phyloP scores from a whole-genome alignment of 30 jellyfish, hydroid and myxozoan species.

The Kudoa iwatai region DNA sequence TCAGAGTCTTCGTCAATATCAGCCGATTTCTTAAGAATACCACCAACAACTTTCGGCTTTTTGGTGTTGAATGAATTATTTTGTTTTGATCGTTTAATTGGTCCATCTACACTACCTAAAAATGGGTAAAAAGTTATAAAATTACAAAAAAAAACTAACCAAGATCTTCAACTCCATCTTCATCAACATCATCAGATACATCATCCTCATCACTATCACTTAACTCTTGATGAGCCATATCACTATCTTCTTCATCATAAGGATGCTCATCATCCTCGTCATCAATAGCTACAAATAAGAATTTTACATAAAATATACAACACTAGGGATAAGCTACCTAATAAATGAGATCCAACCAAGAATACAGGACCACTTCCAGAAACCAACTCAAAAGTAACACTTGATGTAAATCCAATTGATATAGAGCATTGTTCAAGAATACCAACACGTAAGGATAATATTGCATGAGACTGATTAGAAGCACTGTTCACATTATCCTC shows the following conservation, averaged over 20 bases:
- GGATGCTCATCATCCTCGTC: conserved; percentile 3
- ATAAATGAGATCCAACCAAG: conserved; percentile 18
- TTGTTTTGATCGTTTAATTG: too few relatives aligned
- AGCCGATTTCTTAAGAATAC: too few relatives aligned
- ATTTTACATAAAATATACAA: background rate
- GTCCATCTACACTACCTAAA: too few relatives aligned
- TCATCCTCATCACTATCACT: conserved; percentile 11
- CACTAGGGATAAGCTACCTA: conserved; percentile 1
- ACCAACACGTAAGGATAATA: conserved; percentile 15
- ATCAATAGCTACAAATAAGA: background rate
- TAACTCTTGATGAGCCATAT: conserved; percentile 2
- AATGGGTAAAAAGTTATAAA: too few relatives aligned
- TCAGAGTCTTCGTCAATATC: too few relatives aligned
- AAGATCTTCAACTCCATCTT: conserved; percentile 6
- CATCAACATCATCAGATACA: conserved; percentile 13
- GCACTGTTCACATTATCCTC: conserved; percentile 14
- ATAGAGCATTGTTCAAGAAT: conserved; percentile 16
- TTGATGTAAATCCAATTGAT: conserved; percentile 17
- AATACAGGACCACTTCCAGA: conserved; percentile 14
- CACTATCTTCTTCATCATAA: conserved; percentile 6
- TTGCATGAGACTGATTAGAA: conserved; percentile 6
- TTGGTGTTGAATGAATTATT: too few relatives aligned
- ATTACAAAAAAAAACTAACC: too few relatives aligned
- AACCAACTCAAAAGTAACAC: conserved; percentile 11
- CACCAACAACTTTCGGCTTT: too few relatives aligned